Evolutionary conservation across 2,888 invertebrate genomes (phyloP), one percentile per base, ranked within the genome.

Genomic region (Hirtodrosophila trivittata): DNA sequence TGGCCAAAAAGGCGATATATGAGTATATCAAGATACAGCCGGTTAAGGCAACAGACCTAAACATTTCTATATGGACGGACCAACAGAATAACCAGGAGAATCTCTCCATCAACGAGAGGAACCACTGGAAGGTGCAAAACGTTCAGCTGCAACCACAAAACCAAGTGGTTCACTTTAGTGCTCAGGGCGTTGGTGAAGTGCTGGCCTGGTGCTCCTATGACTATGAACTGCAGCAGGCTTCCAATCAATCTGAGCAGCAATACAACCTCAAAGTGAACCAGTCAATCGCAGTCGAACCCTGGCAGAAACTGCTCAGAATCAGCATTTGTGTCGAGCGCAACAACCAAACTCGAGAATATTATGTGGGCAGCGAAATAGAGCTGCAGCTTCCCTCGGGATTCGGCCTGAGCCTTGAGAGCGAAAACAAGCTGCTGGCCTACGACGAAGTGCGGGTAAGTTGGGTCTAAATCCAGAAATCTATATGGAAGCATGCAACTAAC

Each of bases 331-430:
- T 63, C 12, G 5, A 10, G 8, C 67, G 71, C 9, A n/a, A 13
- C 3, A 12, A 12, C 1, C 3, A n/a, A 0, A 5, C 52, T 8
- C 37, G 39, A 0, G 5, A 26, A 5, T 14, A 37, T 12, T 67
- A 72, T 14, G 43, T 55, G 10, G 73, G 73, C 8, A 68, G 21
- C 10, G 39, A 46, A 5, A 1, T 73, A 0, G 26, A 33, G 8
- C 5, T 68, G 1, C 21, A 32, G 5, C 25, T 72, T 0, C 73
- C 73, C 0, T 46, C 71, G 4, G 72, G 72, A n/a, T 58, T 66
- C 38, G 14, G 10, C 1, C 8, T 71, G 0, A 41, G 7, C 1
- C 5, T 1, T 0, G 35, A 16, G 0, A 50, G 39, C 5, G 30
- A 56, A 0, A 1, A 25, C 5, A 16, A 5, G 1, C n/a, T 70